These are phyloP conservation scores for Aphidoletes aphidimyza DNA, from an alignment of 2,888 invertebrate genomes.

Conservation along the genomic window DNA sequence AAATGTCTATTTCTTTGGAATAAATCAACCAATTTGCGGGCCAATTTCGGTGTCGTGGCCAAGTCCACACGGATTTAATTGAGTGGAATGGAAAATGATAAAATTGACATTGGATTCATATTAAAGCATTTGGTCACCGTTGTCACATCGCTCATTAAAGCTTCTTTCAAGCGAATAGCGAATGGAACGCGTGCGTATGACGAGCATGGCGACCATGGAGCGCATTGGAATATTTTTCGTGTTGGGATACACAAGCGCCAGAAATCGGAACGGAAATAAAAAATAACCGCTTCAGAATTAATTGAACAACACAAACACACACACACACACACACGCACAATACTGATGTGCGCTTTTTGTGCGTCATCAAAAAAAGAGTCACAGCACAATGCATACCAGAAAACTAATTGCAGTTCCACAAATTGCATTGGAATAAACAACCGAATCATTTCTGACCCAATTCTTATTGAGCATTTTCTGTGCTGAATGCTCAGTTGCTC, in stretches of 20 bases:
- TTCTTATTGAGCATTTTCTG: background rate
- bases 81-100: background rate
- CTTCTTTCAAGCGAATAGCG: too few species aligned
- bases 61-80: background rate
- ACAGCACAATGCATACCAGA: background rate
- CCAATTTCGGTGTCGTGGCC: background rate
- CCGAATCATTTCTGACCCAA: slow-evolving; percentile 5
- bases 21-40: background rate
- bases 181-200: too few species aligned
- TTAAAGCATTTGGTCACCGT: background rate
- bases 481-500: too few species aligned
- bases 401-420: slow-evolving; percentile 5
- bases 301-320: slow-evolving; percentile 26
- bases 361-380: background rate
- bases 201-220: background rate
- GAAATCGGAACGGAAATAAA: background rate
- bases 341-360: background rate
- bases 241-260: background rate
- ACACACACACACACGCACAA: too few species aligned
- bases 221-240: background rate
- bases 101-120: background rate
- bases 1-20: background rate
- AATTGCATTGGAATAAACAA: background rate
- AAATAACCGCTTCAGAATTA: background rate
- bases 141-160: too few species aligned